Percentiles rank a stretch among this genome's conserved stretches.
Conservation (phyloP, 2,797 vertebrate species). For the Masticophis lateralis region DNA sequence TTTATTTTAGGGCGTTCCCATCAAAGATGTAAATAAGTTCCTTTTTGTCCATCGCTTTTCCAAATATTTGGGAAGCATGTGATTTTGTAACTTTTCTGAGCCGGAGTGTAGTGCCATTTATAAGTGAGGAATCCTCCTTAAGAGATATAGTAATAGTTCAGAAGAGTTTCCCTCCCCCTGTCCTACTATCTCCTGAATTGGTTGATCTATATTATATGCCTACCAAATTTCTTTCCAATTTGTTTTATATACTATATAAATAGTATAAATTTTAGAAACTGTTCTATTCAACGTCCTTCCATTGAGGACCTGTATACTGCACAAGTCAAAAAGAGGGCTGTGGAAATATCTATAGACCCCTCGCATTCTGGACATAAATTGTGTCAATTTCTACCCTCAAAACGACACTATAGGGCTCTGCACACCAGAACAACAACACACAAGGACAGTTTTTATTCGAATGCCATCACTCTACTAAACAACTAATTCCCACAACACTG, state of each 20-base stretch:
- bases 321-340: too few relatives aligned
- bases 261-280: neutral
- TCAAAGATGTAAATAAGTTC: neutral
- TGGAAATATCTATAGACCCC: too few relatives aligned
- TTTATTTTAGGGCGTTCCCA: neutral
- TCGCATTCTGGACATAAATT: too few relatives aligned
- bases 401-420: too few relatives aligned
- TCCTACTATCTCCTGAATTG: neutral
- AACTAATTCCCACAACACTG: too few relatives aligned
- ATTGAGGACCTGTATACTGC: too few relatives aligned
- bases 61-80: neutral
- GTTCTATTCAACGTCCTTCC: neutral
- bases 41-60: neutral
- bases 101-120: neutral
- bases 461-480: too few relatives aligned
- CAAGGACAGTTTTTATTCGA: too few relatives aligned
- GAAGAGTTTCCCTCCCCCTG: neutral
- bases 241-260: neutral
- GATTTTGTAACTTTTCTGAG: neutral
- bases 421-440: too few relatives aligned
- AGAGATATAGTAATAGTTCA: neutral
- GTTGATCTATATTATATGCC: neutral
- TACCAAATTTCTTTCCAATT: neutral
- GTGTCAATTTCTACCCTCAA: too few relatives aligned
- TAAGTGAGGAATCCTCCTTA: neutral